These are phyloP conservation scores for Cottoperca gobio DNA, from an alignment of 2,797 vertebrate genomes.

Conservation along the genomic window DNA sequence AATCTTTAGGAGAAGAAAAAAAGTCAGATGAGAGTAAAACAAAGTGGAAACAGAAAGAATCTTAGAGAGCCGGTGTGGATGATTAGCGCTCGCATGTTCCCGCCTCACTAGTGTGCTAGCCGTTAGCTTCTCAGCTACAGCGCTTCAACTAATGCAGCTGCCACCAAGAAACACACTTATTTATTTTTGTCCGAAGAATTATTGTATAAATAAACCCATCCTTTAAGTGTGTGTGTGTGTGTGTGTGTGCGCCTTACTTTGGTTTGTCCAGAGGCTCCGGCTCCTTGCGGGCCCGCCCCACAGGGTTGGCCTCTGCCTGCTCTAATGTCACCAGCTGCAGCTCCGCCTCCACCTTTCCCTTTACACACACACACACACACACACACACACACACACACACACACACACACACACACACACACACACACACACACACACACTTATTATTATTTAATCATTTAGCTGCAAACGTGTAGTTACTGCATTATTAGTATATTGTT, in stretches of 20 bases:
- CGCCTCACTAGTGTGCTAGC: not conserved
- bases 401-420: not conserved
- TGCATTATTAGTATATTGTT: not conserved
- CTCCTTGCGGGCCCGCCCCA: conserved; percentile 90
- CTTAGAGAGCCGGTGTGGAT: not conserved
- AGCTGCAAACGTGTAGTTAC: not conserved
- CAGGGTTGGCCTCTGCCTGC: conserved; percentile 91
- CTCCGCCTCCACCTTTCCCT: conserved; percentile 97
- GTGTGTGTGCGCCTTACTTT: conserved; percentile 81
- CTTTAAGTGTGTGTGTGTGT: not conserved
- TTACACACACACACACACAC: conserved; percentile 27
- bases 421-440: not conserved
- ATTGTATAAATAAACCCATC: too few relatives aligned
- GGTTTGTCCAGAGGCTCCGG: conserved; percentile 95
- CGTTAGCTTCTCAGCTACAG: too few relatives aligned
- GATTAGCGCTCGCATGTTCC: not conserved
- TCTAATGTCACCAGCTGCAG: conserved; percentile 91
- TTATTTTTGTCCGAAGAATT: too few relatives aligned
- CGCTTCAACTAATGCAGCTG: too few relatives aligned
- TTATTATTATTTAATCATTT: not conserved
- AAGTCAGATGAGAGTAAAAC: too few relatives aligned
- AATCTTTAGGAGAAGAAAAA: too few relatives aligned
- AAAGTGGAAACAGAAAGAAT: too few relatives aligned
- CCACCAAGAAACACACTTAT: too few relatives aligned
- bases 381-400: conserved; percentile 20